Conservation (phyloP, 2,113 vertebrate species). For the Poecilia latipinna region DNA sequence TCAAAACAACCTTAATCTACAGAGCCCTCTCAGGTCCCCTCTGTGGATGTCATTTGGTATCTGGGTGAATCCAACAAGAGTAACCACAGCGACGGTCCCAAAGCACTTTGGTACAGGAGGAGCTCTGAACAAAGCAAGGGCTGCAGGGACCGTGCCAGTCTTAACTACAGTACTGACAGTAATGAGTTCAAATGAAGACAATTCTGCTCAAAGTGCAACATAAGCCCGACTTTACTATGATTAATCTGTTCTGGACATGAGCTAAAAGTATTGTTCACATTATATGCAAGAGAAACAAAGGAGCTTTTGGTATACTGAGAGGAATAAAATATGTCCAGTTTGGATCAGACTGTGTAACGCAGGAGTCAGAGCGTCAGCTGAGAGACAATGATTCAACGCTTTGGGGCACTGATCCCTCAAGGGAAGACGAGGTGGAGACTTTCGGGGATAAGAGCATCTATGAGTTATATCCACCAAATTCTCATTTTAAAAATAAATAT, state of each 20-base stretch:
- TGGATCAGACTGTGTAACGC: neutral
- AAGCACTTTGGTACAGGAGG: slow-evolving; percentile 44
- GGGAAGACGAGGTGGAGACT: no score
- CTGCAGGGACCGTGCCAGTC: slow-evolving; percentile 53
- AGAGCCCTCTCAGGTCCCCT: slow-evolving; percentile 3
- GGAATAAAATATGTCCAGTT: slow-evolving; percentile 1
- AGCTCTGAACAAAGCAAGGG: slow-evolving; percentile 50
- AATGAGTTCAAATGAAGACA: slow-evolving; percentile 3
- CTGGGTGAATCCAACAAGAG: slow-evolving; percentile 54
- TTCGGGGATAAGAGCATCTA: no score
- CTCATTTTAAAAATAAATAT: neutral
- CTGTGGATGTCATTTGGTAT: slow-evolving; percentile 30
- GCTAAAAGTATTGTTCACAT: neutral
- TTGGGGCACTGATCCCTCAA: neutral
- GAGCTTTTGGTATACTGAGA: neutral
- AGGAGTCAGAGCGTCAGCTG: neutral
- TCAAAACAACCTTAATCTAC: slow-evolving; percentile 6
- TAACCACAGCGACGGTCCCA: slow-evolving; percentile 67
- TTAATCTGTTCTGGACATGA: slow-evolving; percentile 13
- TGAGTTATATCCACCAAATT: no score
- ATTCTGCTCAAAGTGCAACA: slow-evolving; percentile 14
- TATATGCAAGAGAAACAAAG: neutral
- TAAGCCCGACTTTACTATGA: neutral
- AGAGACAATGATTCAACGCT: slow-evolving; percentile 5
- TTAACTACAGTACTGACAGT: slow-evolving; percentile 52